Evolutionary conservation across 2,888 invertebrate species (phyloP), one percentile per base, ranked within the genome.

Genomic region (Caenorhabditis sp.): DNA sequence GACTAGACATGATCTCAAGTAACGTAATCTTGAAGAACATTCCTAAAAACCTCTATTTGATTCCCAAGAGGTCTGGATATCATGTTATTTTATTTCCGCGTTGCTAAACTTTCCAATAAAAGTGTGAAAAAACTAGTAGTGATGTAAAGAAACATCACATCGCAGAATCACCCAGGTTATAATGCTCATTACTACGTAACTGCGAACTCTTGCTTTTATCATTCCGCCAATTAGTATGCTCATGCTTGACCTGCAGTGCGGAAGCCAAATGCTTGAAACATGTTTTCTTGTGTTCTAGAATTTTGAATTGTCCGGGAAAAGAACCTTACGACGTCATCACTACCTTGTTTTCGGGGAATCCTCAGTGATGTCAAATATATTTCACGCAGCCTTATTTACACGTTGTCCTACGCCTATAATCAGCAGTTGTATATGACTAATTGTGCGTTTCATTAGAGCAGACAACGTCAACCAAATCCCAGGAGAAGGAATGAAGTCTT

Each of bases 141-240:
- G n/a, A n/a, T n/a, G n/a, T n/a, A n/a, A n/a, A n/a, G n/a, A n/a
- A n/a, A n/a, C n/a, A n/a, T n/a, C n/a, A n/a, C n/a, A n/a, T n/a
- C n/a, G n/a, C n/a, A n/a, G n/a, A n/a, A n/a, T n/a, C n/a, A n/a
- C n/a, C n/a, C n/a, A n/a, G n/a, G n/a, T n/a, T n/a, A n/a, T n/a
- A n/a, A n/a, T n/a, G n/a, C n/a, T n/a, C n/a, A n/a, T n/a, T 53
- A 40, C 15, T 40, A 69, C 22, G 26, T 40, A 24, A 11, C 35
- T 37, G n/a, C 51, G 47, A 26, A 47, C 56, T 69, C 37, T 58
- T 47, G 58, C 58, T 47, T 44, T 56, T n/a, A 26, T 40, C 26
- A 56, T 44, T 44, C 56, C 68, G 56, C 32, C 4, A 18, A 20
- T n/a, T n/a, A n/a, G n/a, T 67, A 37, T 47, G 47, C 4, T 47